phyloP scores from a whole-genome alignment of 1,140 invertebrate species.

The Saccostrea cuccullata region DNA sequence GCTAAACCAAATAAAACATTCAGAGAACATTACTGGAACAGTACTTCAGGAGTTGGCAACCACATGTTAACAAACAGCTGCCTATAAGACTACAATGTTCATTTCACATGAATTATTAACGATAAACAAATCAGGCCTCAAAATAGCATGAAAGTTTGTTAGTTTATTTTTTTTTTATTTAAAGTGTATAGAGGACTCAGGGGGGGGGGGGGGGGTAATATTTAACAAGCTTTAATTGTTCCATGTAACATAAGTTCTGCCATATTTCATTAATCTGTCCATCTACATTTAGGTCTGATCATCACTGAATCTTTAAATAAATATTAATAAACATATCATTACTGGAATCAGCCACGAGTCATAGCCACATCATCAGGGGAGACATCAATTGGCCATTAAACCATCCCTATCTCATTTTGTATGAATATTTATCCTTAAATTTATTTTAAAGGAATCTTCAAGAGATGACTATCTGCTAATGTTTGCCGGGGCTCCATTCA shows the following conservation, averaged over 20 bases:
- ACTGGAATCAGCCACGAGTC: background rate
- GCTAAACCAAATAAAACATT: background rate
- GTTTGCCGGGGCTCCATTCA: background rate
- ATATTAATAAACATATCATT: slow-evolving; percentile 25
- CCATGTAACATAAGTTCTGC: background rate
- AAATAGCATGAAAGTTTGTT: background rate
- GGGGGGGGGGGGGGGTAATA: too few relatives aligned
- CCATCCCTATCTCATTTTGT: slow-evolving; percentile 3
- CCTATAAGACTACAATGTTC: background rate
- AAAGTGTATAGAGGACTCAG: too few relatives aligned
- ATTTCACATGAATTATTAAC: background rate
- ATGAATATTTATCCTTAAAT: slow-evolving; percentile 37
- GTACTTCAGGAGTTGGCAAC: slow-evolving; percentile 11
- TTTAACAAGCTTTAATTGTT: background rate
- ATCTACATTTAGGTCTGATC: background rate
- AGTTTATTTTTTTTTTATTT: too few relatives aligned
- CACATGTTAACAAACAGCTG: slow-evolving; percentile 18
- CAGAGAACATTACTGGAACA: background rate
- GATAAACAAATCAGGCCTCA: background rate
- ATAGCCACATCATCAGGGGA: slow-evolving; percentile 8
- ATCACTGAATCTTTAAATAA: slow-evolving; percentile 22
- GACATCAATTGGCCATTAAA: slow-evolving; percentile 33
- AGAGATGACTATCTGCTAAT: slow-evolving; percentile 28
- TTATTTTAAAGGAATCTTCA: slow-evolving; percentile 19
- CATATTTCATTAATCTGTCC: background rate